Evolutionary conservation across 2,113 vertebrate genomes (phyloP), one percentile per base, ranked within the genome.

Genomic region (Rhombomys opimus): DNA sequence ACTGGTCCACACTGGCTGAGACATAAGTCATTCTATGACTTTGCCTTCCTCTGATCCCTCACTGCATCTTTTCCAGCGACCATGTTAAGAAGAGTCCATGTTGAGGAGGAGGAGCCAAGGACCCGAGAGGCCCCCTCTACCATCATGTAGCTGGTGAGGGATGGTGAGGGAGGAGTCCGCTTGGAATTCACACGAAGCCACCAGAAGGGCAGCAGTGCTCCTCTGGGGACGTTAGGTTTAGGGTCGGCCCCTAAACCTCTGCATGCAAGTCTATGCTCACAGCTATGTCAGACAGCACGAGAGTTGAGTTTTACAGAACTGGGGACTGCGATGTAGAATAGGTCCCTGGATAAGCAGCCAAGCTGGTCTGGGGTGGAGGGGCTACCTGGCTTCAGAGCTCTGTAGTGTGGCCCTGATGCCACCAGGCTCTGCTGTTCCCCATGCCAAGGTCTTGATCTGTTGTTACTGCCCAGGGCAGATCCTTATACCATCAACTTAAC

Each of bases 241-340:
- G n/a, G 92, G 67, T 54, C 2, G 63, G 30, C 1, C 11, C 7
- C 23, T 2, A 23, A 59, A 68, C 57, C 9, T 17, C 52, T 67
- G 35, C 7, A 7, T 0, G 0, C 1, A 11, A 46, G 35, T 46
- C 50, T 32, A 5, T 6, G 46, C 35, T 72, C 87, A 13, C 0
- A 22, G 61, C 2, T 14, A 32, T 0, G 7, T 32, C 0, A 9
- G 20, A 30, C 6, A n/a, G 63, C 63, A 46, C 1, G 5, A 61
- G 2, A 46, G 1, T 18, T 72, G 73, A 27, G 15, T 14, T 59
- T 89, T 6, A 75, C 5, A 89, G 87, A 91, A 0, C 27, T 23
- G 8, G 25, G 78, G 63, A 61, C 10, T 0, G 35, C 61, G 41
- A 7, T 1, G 13, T 65, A 93, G 57, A 61, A 41, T 18, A 10